Base-by-base conservation (phyloP, 2,888 invertebrate species). In the Cosmopolites sordidus region DNA sequence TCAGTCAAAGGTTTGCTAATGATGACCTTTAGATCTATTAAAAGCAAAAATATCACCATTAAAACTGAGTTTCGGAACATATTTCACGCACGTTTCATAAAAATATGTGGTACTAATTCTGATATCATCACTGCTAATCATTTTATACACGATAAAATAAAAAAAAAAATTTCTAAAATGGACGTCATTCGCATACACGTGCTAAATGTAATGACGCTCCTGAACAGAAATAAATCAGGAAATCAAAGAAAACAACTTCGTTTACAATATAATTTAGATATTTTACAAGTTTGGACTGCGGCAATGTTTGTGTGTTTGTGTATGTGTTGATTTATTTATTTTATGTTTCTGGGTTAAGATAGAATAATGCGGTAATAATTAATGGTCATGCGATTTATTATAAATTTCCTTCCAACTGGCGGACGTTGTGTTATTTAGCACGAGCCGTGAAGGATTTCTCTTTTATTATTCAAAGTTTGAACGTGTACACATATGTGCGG, bases 101-200 rank as follows among this genome's bases (percentile, higher is more conserved):
- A 18, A 38, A 15, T 33, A 12, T 9, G 3, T 12, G 4, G 12
- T 5, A 33, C 33, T 33, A n/a, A 33, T 33, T 3, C 5, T 11
- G 5, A 4, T 11, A 12, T 4, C 33, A 11, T 33, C n/a, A 33
- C 3, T 33, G 12, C 3, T 33, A n/a, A 9, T 11, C 33, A 12
- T 9, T 33, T 12, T 33, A 33, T 33, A 33, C 5, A 11, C 3
- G 8, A 33, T 33, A 12, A 33, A 12, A 12, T 4, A n/a, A 12
- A 11, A 33, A 22, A 54, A 9, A 37, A 18, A 12, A 6, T 16
- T 37, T 30, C 45, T 9, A 29, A 16, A 45, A 45, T 51, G 48
- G 48, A 56, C 56, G 56, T 45, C 41, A 44, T 17, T 56, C 43
- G 33, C 51, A 48, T n/a, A 41, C 17, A 56, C 15, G 51, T 48